A percentile compares a stretch with the other conserved stretches of the same genome.
Evolutionary conservation across 2,797 vertebrate genomes (phyloP).

Genomic region (Acanthiza pusilla): DNA sequence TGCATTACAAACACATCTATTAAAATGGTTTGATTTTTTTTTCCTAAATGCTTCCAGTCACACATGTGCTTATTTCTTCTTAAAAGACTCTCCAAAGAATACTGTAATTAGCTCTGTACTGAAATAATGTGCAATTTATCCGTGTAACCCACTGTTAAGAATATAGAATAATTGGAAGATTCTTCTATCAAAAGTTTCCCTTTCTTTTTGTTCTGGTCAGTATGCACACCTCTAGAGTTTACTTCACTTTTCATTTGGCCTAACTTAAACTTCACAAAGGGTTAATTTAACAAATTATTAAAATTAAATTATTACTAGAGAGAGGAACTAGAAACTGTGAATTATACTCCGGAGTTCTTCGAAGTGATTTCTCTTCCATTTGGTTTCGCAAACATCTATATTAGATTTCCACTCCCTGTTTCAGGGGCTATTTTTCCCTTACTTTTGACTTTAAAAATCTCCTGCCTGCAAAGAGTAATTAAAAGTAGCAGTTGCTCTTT

Average conservation of each 20-base stretch:
- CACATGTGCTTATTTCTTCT: background rate
- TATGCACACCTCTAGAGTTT: background rate
- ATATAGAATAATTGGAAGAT: background rate
- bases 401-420: background rate
- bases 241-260: background rate
- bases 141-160: background rate
- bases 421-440: background rate
- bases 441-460: background rate
- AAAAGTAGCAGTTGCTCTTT: background rate
- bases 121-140: background rate
- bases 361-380: background rate
- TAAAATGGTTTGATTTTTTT: background rate
- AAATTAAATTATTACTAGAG: background rate
- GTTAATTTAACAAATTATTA: background rate
- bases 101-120: background rate
- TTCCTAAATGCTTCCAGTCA: slow-evolving; percentile 16
- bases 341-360: background rate
- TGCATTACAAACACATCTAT: background rate
- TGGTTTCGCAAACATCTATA: background rate
- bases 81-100: background rate
- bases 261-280: background rate
- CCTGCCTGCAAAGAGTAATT: background rate
- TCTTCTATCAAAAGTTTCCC: background rate
- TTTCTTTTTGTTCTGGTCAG: background rate
- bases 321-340: background rate